phyloP scores from a whole-genome alignment of 2,113 vertebrate genomes.

The Cricetomys ansorgei region DNA sequence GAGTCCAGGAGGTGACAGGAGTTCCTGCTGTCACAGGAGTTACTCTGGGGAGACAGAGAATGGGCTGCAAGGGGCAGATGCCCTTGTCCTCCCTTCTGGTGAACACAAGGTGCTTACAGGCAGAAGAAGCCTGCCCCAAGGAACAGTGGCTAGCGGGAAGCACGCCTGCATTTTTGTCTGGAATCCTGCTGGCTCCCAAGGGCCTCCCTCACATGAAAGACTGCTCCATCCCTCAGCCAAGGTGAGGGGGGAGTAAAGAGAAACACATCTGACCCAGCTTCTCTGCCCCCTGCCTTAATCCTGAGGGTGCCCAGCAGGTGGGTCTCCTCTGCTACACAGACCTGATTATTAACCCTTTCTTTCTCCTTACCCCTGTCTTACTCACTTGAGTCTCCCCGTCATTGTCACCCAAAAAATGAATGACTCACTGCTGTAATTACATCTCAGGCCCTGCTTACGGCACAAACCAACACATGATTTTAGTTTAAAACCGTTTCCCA shows the following conservation, averaged over 20 bases:
- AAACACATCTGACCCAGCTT: too few species aligned
- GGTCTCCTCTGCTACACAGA: accelerated
- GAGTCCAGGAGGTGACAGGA: background rate
- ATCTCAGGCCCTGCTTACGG: background rate
- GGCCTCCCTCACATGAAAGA: background rate
- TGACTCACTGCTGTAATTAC: background rate
- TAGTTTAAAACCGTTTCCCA: background rate
- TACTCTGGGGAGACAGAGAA: background rate
- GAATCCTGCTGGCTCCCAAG: accelerated
- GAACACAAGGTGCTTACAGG: accelerated
- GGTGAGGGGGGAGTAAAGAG: too few species aligned
- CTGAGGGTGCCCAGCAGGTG: background rate
- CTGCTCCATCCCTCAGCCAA: background rate
- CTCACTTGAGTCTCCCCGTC: background rate
- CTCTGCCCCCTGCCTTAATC: accelerated
- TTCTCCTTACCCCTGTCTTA: background rate
- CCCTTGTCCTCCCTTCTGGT: background rate
- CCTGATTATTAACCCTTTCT: background rate
- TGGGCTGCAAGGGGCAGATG: background rate
- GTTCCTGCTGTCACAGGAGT: background rate
- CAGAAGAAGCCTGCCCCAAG: accelerated
- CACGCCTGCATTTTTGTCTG: accelerated
- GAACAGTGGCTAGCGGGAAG: accelerated
- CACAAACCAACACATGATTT: background rate
- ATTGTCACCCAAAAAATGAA: background rate